Conservation (phyloP, 1,140 invertebrate species). For the Conus betulinus region DNA sequence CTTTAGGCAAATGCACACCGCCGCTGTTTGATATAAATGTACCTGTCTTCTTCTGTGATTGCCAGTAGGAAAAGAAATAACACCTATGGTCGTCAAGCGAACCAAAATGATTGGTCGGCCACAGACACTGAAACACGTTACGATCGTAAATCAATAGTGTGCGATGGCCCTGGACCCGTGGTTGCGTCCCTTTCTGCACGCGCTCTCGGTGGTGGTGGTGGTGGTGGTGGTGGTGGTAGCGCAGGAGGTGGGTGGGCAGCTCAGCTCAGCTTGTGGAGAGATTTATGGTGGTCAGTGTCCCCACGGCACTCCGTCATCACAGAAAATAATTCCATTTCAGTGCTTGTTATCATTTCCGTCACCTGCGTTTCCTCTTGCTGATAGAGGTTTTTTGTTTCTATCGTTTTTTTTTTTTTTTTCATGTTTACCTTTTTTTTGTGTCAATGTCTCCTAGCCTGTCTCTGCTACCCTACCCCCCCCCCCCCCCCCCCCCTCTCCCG, state of each 20-base stretch:
- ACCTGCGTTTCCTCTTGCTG: neutral
- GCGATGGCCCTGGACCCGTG: neutral
- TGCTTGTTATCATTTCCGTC: slow-evolving; percentile 6
- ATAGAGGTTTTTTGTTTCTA: slow-evolving; percentile 8
- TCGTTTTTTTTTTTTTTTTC: slow-evolving; percentile 25
- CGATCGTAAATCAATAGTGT: too few relatives aligned
- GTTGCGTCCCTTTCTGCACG: neutral
- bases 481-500: too few relatives aligned
- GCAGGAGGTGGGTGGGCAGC: neutral
- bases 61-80: too few relatives aligned
- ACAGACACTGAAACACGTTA: too few relatives aligned
- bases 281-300: neutral
- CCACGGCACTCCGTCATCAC: neutral
- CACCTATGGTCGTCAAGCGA: too few relatives aligned
- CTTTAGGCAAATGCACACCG: too few relatives aligned
- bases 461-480: too few relatives aligned
- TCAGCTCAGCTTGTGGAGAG: neutral
- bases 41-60: too few relatives aligned
- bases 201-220: neutral
- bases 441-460: too few relatives aligned
- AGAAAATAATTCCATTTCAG: neutral
- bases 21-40: too few relatives aligned
- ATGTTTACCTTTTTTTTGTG: too few relatives aligned
- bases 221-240: neutral
- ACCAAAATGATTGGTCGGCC: too few relatives aligned